Base-by-base conservation (phyloP, 2,888 invertebrate species). In the Cataglyphis altisquamis region DNA sequence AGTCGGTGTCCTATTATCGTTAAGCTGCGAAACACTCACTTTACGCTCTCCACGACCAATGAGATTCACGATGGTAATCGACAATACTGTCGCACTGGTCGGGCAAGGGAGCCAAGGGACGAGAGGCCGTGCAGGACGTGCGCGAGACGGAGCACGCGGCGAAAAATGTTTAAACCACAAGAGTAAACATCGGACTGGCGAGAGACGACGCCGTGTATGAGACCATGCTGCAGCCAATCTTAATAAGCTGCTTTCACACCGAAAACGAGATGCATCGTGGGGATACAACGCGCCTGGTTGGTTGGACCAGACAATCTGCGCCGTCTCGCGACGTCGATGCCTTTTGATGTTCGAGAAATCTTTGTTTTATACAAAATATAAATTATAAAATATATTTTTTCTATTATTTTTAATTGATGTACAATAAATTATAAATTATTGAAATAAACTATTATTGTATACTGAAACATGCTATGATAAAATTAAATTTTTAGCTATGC, bases 131-230 rank as follows among this genome's bases (percentile, higher is more conserved):
- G 6, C 48, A n/a, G 18, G 48, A 48, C 48, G 18, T 48, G 6
- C 45, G 45, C 68, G 25, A 29, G 32, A 64, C 73, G 25, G 74
- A 72, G 83, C 75, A 52, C 84, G 82, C 83, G 41, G 84, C 88
- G 90, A 92, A 92, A 92, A 92, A 92, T 91, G 92, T 90, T 92
- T 87, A 87, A 90, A 91, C 91, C 90, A 88, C 91, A 89, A 91
- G 90, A 91, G 92, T 92, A 92, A 92, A 92, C 92, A 92, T 88
- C 88, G 90, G 88, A 92, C 92, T 91, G 92, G 90, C 88, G 90
- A 90, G 89, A 85, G 87, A 88, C 86, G 89, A 52, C 90, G 83
- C 84, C 81, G 67, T 66, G 25, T 41, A 83, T 86, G 83, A 87
- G 86, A 86, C 86, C 88, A 88, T 85, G 86, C 88, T 87, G 82